Evolutionary conservation across 2,113 vertebrate genomes (phyloP), one percentile per base, ranked within the genome.

Genomic region (Girardinichthys multiradiatus): DNA sequence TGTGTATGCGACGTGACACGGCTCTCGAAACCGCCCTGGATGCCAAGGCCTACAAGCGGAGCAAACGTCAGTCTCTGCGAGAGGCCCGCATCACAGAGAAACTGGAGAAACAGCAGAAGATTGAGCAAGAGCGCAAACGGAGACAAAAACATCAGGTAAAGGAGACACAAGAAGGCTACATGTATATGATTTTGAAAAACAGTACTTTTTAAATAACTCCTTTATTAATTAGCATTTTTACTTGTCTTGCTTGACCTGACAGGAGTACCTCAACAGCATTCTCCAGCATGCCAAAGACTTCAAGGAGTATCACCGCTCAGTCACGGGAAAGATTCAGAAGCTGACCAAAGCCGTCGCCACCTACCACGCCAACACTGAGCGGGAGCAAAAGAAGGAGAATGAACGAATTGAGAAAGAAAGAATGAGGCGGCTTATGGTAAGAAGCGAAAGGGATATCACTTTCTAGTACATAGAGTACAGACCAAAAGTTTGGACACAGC

Each of bases 241-340:
- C 28, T 10, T 17, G 4, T 61, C 14, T 54, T 29, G 45, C 2
- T 67, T 4, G 51, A 29, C 21, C 67, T 51, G 4, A n/a, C 69
- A 99, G 98, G 98, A 99, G 92, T 99, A 98, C 94, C 97, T 99
- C 92, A 99, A 98, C 81, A 98, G 97, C 94, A 99, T 99, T 82
- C 95, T 99, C 24, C 96, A 97, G 85, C 98, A 99, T 1, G 98
- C 98, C 76, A 99, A 99, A 90, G 98, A 99, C 77, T 99, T 99
- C 91, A 99, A 99, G 81, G 98, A 99, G 27, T 99, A 97, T 84
- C 98, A 99, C 75, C 95, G 97, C 15, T 98, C 97, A 0, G 95
- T 98, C 79, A 98, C 96, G 0, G 98, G 96, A 21, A 98, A 98
- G 76, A 95, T 97, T 42, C 98, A 99, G 81, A 99, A 99, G 76